Conservation (phyloP, 2,888 invertebrate species). For the Agonopterix alstromeriana region DNA sequence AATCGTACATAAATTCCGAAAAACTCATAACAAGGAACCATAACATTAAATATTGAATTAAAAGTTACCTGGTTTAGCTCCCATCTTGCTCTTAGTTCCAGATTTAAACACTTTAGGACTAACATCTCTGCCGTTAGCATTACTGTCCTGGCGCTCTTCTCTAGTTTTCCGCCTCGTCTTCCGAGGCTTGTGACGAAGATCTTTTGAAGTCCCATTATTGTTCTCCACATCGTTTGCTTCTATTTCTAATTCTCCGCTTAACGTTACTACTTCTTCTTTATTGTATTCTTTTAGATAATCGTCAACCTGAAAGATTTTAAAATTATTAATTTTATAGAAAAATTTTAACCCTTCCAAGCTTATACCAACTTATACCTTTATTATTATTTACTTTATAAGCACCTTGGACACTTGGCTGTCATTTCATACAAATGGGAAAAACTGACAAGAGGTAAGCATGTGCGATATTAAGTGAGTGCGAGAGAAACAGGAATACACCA, state of each 20-base stretch:
- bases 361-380: too few relatives aligned
- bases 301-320: conserved; percentile 43
- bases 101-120: conserved; percentile 69
- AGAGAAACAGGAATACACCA: too few relatives aligned
- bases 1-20: too few relatives aligned
- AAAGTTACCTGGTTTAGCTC: conserved; percentile 43
- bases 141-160: conserved; percentile 56
- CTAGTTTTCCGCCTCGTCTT: conserved; percentile 61
- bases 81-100: conserved; percentile 44
- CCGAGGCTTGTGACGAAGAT: conserved; percentile 56
- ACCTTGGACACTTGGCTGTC: too few relatives aligned
- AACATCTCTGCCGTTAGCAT: conserved; percentile 54
- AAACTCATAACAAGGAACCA: too few relatives aligned
- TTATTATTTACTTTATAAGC: too few relatives aligned
- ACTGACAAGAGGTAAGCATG: too few relatives aligned
- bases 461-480: too few relatives aligned
- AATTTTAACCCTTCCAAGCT: too few relatives aligned
- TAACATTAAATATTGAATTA: neutral
- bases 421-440: too few relatives aligned
- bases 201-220: conserved; percentile 57
- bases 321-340: too few relatives aligned
- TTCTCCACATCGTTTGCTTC: conserved; percentile 66
- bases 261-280: conserved; percentile 66
- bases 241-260: conserved; percentile 70
- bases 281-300: conserved; percentile 72